Conservation (phyloP, 2,888 invertebrate genomes). For the Abrostola tripartita region DNA sequence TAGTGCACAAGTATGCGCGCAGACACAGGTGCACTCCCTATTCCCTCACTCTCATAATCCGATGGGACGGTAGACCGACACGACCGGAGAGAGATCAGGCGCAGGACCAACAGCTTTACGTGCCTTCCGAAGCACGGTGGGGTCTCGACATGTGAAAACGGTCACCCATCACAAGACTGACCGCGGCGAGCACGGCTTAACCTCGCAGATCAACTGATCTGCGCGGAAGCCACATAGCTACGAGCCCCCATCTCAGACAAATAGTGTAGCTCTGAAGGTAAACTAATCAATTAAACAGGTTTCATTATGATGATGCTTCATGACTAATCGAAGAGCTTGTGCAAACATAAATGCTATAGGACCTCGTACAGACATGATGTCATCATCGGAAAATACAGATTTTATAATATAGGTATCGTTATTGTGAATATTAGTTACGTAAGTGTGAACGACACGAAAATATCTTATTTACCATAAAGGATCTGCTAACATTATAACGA, state of each 20-base stretch:
- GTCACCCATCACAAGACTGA: too few species aligned
- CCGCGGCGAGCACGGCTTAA: too few species aligned
- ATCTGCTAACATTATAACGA: not conserved
- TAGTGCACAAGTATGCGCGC: too few species aligned
- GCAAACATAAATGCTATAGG: constrained; percentile 17
- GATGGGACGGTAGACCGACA: too few species aligned
- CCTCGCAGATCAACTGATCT: too few species aligned
- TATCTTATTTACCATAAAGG: not conserved
- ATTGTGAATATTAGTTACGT: not conserved
- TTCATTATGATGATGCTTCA: constrained; percentile 31
- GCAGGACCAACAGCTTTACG: too few species aligned
- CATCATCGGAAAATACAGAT: constrained; percentile 33
- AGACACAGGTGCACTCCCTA: too few species aligned
- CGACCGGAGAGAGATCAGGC: too few species aligned
- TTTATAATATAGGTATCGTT: constrained; percentile 1
- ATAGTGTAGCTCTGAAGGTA: constrained; percentile 13
- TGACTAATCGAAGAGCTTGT: constrained; percentile 44
- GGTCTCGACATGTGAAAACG: too few species aligned
- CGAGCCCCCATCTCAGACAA: constrained; percentile 11
- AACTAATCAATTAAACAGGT: constrained; percentile 31
- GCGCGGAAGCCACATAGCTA: too few species aligned
- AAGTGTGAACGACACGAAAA: not conserved
- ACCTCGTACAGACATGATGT: constrained; percentile 29
- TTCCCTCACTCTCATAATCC: too few species aligned
- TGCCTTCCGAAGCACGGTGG: too few species aligned